These are phyloP conservation scores for Picus viridis DNA, from an alignment of 2,797 vertebrate genomes.

Conservation along the genomic window DNA sequence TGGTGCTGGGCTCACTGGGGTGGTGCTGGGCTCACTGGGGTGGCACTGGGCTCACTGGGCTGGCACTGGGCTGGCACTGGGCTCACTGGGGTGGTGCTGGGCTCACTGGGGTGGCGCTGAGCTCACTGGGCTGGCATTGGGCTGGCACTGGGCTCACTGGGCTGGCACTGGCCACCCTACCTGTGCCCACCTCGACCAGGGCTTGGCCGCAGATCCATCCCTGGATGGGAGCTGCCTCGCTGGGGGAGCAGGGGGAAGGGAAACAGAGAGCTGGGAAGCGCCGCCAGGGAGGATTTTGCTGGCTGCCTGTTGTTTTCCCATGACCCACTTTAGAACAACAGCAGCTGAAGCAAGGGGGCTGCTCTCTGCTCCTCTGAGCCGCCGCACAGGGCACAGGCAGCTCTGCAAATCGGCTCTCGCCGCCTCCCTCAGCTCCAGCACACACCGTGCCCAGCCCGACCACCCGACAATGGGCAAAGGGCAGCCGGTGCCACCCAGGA, in stretches of 20 bases:
- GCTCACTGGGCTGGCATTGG: no score
- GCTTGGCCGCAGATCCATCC: not conserved
- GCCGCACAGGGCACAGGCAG: not conserved
- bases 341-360: not conserved
- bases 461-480: rapidly evolving
- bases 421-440: not conserved
- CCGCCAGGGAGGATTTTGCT: not conserved
- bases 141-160: no score
- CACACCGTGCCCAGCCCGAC: rapidly evolving
- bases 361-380: rapidly evolving
- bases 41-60: no score
- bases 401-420: not conserved
- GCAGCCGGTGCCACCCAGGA: not conserved
- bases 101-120: no score
- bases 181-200: rapidly evolving
- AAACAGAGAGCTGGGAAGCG: rapidly evolving
- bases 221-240: not conserved
- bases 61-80: no score
- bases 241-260: not conserved
- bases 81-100: no score
- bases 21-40: no score
- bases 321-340: not conserved
- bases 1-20: no score
- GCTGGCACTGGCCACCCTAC: not conserved
- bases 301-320: not conserved